These are phyloP conservation scores for Gnathonemus longibarbis DNA, from an alignment of 2,113 vertebrate genomes.

Conservation along the genomic window DNA sequence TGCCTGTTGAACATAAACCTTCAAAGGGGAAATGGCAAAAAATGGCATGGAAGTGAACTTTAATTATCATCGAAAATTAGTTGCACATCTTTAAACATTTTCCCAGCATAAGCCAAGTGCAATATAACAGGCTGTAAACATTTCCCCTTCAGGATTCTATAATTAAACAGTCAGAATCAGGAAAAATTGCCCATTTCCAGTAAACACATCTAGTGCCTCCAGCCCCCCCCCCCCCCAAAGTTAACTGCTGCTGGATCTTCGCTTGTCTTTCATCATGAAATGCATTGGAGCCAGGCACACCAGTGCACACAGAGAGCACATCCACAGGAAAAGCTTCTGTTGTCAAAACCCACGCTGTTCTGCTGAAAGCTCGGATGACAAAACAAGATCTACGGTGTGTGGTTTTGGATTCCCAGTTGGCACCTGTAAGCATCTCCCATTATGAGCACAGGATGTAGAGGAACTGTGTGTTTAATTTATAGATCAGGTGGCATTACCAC, in stretches of 20 bases:
- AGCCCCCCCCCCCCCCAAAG: background rate
- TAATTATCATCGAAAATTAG: slow-evolving; percentile 41
- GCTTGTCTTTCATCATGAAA: slow-evolving; percentile 14
- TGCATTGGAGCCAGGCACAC: background rate
- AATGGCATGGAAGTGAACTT: background rate
- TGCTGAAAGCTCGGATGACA: background rate
- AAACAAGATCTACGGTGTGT: background rate
- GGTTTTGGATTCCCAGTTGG: background rate
- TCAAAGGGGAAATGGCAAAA: background rate
- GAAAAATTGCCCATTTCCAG: slow-evolving; percentile 19
- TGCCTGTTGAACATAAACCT: background rate
- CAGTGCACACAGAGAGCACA: background rate
- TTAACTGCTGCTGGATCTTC: background rate
- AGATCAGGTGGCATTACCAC: background rate
- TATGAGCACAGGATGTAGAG: background rate
- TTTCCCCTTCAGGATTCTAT: slow-evolving; percentile 38
- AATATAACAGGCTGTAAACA: slow-evolving; percentile 19
- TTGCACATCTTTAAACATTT: slow-evolving; percentile 40
- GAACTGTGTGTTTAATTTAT: slow-evolving; percentile 19
- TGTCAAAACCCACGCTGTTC: background rate
- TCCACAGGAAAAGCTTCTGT: background rate
- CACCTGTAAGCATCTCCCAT: background rate
- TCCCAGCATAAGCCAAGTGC: slow-evolving; percentile 20
- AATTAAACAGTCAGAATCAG: slow-evolving; percentile 36
- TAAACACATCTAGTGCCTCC: background rate